Percentiles rank a stretch among this genome's conserved stretches.
Evolutionary conservation across 1,140 invertebrate genomes (phyloP).

Genomic region (Rhynchophorus ferrugineus): DNA sequence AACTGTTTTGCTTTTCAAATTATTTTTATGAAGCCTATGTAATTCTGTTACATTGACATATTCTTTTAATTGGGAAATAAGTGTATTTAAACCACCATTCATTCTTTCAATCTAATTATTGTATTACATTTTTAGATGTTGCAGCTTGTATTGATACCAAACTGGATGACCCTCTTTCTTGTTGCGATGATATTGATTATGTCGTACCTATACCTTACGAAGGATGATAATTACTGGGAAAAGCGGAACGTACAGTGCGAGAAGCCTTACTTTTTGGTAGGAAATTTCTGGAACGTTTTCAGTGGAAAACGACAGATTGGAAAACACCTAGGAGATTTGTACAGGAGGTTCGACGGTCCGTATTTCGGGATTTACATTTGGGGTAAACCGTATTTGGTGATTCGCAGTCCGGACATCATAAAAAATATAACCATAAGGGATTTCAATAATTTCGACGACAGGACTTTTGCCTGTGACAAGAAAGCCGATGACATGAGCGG

Average conservation of each 20-base stretch:
- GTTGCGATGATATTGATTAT: constrained; percentile 4
- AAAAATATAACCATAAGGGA: constrained; percentile 44
- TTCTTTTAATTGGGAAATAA: too few relatives aligned
- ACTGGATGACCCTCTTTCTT: constrained; percentile 12
- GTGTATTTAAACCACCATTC: too few relatives aligned
- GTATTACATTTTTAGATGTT: constrained; percentile 13
- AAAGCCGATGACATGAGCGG: constrained; percentile 36
- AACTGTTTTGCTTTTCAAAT: too few relatives aligned
- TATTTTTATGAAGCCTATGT: too few relatives aligned
- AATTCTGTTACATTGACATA: too few relatives aligned
- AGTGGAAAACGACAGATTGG: constrained; percentile 34
- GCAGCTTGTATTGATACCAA: constrained; percentile 1
- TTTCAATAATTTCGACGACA: constrained; percentile 44
- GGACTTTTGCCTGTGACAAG: constrained; percentile 33
- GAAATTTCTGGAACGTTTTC: constrained; percentile 38
- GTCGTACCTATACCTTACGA: constrained; percentile 15
- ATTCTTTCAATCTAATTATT: too few relatives aligned
- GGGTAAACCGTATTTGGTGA: constrained; percentile 39
- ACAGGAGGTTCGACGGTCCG: constrained; percentile 35
- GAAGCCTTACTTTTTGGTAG: constrained; percentile 36
- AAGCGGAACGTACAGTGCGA: constrained; percentile 31
- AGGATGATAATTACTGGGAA: constrained; percentile 36
- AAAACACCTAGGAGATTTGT: constrained; percentile 26
- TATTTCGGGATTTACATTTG: constrained; percentile 42
- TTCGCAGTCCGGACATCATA: constrained; percentile 44